Evolutionary conservation across 1,140 invertebrate species (phyloP).

Genomic region (Drosophila teissieri): DNA sequence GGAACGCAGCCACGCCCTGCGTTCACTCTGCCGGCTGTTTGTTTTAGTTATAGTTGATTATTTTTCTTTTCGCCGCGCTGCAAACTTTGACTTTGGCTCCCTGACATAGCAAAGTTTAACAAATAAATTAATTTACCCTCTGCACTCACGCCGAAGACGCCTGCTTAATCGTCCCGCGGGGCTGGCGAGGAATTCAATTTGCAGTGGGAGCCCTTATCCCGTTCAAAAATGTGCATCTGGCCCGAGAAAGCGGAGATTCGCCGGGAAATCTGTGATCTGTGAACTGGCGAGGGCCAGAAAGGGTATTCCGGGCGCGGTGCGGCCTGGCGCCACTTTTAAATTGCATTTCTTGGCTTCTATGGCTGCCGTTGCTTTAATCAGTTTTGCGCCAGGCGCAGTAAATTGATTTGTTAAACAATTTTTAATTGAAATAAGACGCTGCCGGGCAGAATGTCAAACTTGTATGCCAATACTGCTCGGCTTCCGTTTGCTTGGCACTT

Average conservation of each 20-base stretch:
- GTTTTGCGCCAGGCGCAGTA: constrained; percentile 48
- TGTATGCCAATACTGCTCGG: constrained; percentile 41
- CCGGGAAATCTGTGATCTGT: background rate
- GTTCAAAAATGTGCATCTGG: background rate
- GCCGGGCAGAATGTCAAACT: constrained; percentile 65
- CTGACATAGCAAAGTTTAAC: constrained; percentile 70
- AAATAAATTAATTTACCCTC: constrained; percentile 81
- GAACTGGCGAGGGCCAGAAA: background rate
- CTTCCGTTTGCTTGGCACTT: constrained; percentile 33
- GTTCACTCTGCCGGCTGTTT: constrained; percentile 31
- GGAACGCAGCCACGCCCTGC: constrained; percentile 28
- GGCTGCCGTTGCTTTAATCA: constrained; percentile 54
- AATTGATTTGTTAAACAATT: constrained; percentile 81
- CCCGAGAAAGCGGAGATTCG: background rate
- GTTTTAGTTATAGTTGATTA: constrained; percentile 49
- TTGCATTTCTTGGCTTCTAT: constrained; percentile 55
- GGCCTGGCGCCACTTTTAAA: constrained; percentile 38
- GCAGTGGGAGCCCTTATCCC: constrained; percentile 30
- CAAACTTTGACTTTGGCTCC: constrained; percentile 65
- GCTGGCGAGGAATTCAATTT: constrained; percentile 65
- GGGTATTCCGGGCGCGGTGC: constrained; percentile 5
- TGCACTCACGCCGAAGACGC: constrained; percentile 26
- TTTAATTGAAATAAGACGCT: constrained; percentile 76
- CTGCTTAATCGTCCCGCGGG: constrained; percentile 61
- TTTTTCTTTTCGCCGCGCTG: constrained; percentile 39